Conservation (phyloP, 2,797 vertebrate genomes). For the Sebastes cheni region DNA sequence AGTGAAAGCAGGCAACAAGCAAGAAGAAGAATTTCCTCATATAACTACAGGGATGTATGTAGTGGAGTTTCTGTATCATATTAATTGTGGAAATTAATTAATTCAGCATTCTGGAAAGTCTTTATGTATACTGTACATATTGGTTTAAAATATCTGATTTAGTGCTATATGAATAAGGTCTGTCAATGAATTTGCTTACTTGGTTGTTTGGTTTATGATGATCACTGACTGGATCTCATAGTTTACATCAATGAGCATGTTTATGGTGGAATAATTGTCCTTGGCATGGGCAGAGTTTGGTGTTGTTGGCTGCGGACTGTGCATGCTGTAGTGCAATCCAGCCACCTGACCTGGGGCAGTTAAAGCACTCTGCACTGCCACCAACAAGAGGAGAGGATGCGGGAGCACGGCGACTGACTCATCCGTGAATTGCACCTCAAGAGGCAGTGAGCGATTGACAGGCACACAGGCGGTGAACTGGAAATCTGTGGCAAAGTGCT, state of each 20-base stretch:
- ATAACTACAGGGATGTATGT: neutral
- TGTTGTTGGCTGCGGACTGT: conserved; percentile 46
- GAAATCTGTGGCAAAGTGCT: conserved; percentile 74
- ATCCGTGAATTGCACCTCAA: conserved; percentile 75
- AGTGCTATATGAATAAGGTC: neutral
- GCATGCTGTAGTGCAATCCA: conserved; percentile 55
- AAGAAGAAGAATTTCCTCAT: neutral
- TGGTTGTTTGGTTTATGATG: neutral
- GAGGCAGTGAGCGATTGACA: conserved; percentile 72
- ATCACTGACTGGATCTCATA: neutral
- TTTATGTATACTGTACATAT: neutral
- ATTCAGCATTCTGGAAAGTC: neutral
- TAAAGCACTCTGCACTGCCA: conserved; percentile 74
- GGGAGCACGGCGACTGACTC: conserved; percentile 73
- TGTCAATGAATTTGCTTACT: neutral
- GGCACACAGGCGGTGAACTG: conserved; percentile 71
- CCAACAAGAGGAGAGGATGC: conserved; percentile 70
- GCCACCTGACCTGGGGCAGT: conserved; percentile 70
- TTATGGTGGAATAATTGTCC: conserved; percentile 18
- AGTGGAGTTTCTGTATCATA: neutral
- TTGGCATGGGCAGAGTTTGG: conserved; percentile 45
- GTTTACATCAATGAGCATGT: neutral
- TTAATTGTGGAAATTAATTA: neutral
- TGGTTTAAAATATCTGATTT: neutral
- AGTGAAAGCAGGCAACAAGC: neutral